Conservation (phyloP, 37 sponge, comb jelly and placozoan genomes). For the Halichondria panicea region DNA sequence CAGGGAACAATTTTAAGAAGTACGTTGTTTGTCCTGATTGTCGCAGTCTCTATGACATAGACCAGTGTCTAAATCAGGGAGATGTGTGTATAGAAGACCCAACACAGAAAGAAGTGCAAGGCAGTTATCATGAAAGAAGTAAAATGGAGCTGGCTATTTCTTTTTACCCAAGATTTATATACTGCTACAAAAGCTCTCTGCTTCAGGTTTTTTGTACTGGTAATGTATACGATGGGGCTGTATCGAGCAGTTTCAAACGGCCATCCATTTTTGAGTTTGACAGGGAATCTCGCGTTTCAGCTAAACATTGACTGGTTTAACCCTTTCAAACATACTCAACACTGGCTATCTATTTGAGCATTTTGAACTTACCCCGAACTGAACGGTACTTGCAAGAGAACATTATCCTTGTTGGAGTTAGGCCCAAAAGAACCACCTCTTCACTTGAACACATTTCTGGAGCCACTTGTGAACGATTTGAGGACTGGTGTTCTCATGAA, state of each 20-base stretch:
- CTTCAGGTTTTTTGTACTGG: slow-evolving; percentile 14
- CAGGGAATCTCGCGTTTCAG: background rate
- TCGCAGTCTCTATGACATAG: too few relatives aligned
- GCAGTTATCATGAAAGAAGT: slow-evolving; percentile 21
- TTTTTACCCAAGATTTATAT: slow-evolving; percentile 14
- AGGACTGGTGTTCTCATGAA: slow-evolving; percentile 16
- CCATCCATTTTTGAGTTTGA: background rate
- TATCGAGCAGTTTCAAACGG: slow-evolving; percentile 24
- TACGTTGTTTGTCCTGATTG: too few relatives aligned
- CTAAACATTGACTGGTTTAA: slow-evolving; percentile 57
- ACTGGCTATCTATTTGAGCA: slow-evolving; percentile 37
- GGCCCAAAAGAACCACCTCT: slow-evolving; percentile 39
- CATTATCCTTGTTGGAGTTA: slow-evolving; percentile 36
- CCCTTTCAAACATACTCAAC: slow-evolving; percentile 29
- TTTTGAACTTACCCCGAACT: slow-evolving; percentile 29
- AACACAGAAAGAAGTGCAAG: slow-evolving; percentile 2
- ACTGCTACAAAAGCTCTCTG: slow-evolving; percentile 13
- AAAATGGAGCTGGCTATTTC: background rate
- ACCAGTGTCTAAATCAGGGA: too few relatives aligned
- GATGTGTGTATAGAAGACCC: slow-evolving; percentile 15
- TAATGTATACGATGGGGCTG: slow-evolving; percentile 36
- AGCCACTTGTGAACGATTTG: slow-evolving; percentile 41
- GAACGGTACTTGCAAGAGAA: slow-evolving; percentile 19
- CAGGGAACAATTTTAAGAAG: too few relatives aligned
- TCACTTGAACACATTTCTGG: slow-evolving; percentile 16